Evolutionary conservation across 2,113 vertebrate species (phyloP), one percentile per base, ranked within the genome.

Genomic region (Alligator sinensis): DNA sequence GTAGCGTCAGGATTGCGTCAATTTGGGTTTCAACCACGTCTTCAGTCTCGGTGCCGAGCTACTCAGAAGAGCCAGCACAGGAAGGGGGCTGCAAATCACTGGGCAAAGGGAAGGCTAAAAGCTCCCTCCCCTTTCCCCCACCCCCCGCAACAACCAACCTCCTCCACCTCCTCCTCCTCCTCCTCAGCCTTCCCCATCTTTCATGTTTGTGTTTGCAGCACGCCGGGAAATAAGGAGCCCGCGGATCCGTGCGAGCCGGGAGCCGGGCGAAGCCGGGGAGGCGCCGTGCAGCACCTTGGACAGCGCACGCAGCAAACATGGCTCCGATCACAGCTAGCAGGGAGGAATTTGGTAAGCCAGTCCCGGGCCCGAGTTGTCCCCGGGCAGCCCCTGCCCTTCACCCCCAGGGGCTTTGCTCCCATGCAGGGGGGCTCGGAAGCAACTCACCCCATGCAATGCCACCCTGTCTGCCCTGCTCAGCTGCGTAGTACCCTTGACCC

Each of bases 1-100:
- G 98, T 97, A 98, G 97, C 99, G 99, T 99, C 99, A 99, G 97
- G 96, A 98, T 98, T 99, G 98, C 99, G 99, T 99, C 99, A 99
- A 98, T 98, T 98, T 98, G 95, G 93, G 96, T 96, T 96, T 97
- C 96, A 98, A 96, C 97, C 97, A 96, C 98, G 97, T 98, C 97
- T 97, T 91, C 96, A 96, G 96, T 96, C 97, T 97, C 81, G 0
- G 97, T 97, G 97, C 91, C 0, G 77, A 97, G 97, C 97, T 97
- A 95, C 95, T 97, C 96, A 97, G 97, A 98, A 96, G 80, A 98
- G 96, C 95, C 96, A 95, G 97, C 97, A 97, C 96, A 97, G 96
- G 96, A 97, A 96, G 89, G 92, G 95, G 77, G 96, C 78, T 96
- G 91, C 96, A 97, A 96, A 97, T 96, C 96, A 92, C 95, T 79